Base-by-base conservation (phyloP, 2,113 vertebrate species). In the Halcyon senegalensis region DNA sequence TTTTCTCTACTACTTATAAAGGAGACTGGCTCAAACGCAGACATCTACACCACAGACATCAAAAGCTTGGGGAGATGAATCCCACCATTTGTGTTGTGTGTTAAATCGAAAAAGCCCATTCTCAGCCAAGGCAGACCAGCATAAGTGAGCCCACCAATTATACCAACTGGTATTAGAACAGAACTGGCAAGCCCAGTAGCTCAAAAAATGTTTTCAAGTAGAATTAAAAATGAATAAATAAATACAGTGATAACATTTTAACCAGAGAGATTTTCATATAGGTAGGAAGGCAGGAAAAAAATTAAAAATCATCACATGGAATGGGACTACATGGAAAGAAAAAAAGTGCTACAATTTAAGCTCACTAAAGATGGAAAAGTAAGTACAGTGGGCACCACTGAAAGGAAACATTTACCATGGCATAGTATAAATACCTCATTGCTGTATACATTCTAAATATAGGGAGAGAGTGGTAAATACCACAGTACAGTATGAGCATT, bases 381-480 rank as follows among this genome's bases (percentile, higher is more conserved):
- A 94, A 97, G 89, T 96, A 89, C 87, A 95, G 92, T 89, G 81
- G 83, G 56, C 60, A 94, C 67, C 92, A 94, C 20, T 84, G 84
- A 97, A 97, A 97, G 89, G 43, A 97, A 97, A 97, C 87, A 94
- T 97, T 97, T 97, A 96, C 85, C 91, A 96, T 96, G 96, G 97
- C 93, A 96, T 96, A 94, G 79, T 79, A 96, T 95, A 97, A 97
- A 96, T 84, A 92, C 79, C 79, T 95, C 92, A 93, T 91, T 96
- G 91, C 91, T 90, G 90, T 95, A 97, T 96, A 94, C 74, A 87
- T 96, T 96, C 97, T 97, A 97, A 97, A 97, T 97, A 97, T 95
- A 96, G 86, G 73, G 48, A 95, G 67, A 95, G 55, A 91, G 77
- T 93, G 63, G 73, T 84, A 97, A 97, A 97, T 94, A 96, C 50